A percentile compares a stretch with the other conserved stretches of the same genome.
phyloP scores from a whole-genome alignment of 2,113 vertebrate species.

The Myotis yumanensis region DNA sequence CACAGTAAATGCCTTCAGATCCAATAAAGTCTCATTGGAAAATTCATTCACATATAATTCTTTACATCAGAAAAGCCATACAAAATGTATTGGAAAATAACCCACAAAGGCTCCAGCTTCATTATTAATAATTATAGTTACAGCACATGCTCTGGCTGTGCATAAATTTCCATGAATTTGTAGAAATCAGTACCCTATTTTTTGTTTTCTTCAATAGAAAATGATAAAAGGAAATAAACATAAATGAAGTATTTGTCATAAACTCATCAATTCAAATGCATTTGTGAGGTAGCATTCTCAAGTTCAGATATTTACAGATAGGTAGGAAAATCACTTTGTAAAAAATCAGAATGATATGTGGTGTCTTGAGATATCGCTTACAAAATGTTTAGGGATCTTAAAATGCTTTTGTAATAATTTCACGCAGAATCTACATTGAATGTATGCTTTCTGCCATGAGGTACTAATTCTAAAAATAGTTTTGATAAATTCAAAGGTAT shows the following conservation, averaged over 20 bases:
- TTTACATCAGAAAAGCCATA: neutral
- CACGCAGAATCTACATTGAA: conserved; percentile 16
- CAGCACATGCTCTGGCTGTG: neutral
- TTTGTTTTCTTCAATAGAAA: conserved; percentile 9
- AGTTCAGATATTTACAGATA: neutral
- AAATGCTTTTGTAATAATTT: conserved; percentile 30
- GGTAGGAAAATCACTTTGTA: neutral
- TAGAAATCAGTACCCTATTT: neutral
- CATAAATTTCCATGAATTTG: neutral
- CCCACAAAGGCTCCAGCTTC: neutral
- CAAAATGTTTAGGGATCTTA: neutral
- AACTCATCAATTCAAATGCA: neutral
- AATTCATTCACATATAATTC: neutral
- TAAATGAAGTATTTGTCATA: neutral
- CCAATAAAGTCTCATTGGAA: neutral
- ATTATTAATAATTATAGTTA: neutral
- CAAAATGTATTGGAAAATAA: neutral
- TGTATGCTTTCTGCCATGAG: neutral
- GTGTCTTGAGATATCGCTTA: neutral
- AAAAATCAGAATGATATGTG: conserved; percentile 4
- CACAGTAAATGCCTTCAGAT: neutral
- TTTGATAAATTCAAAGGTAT: conserved; percentile 48
- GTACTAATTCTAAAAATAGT: conserved; percentile 38
- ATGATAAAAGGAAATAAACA: neutral
- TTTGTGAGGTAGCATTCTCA: neutral